Evolutionary conservation across 2,888 invertebrate species (phyloP), one percentile per base, ranked within the genome.

Genomic region (Smittia sp.): DNA sequence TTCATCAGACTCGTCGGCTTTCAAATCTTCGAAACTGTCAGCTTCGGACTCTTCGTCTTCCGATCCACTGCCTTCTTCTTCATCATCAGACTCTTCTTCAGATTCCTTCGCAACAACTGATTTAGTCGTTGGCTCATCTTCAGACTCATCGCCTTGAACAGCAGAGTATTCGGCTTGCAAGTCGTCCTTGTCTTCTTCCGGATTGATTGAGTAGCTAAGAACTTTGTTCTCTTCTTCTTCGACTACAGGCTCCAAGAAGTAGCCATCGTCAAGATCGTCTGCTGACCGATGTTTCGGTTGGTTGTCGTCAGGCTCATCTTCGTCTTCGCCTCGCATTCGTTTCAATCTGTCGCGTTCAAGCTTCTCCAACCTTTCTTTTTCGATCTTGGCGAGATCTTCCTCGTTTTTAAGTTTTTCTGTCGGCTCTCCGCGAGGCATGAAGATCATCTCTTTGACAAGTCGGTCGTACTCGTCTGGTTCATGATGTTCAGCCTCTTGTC

Each of bases 211-310:
- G 1, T 75, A 75, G 15, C 74, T 75, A 20, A 75, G 74, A 6
- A 58, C 74, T 73, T 78, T 78, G 75, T 78, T 78, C 62, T 75
- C 77, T 18, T 76, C 75, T 20, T 76, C 76, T 7, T 78, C 78
- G 73, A 78, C 32, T 2, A 70, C 87, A 18, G 85, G 83, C 70
- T 88, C 88, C 75, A 87, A 80, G 46, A 86, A 86, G 78, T 91
- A 90, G 80, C 90, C 90, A 81, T 94, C 94, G 77, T 94, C 94
- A 74, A 96, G 85, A 80, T 93, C 94, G 83, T 96, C 96, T 0
- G 94, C 95, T 75, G 89, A 89, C 74, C 87, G 84, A 79, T 94
- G 93, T 77, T 87, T 87, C 4, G 79, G 79, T 74, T 79, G 78
- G 32, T 76, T 76, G 6, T 77, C 74, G 46, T 81, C 79, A 62